Percentiles rank a stretch among this genome's conserved stretches.
Evolutionary conservation across 2,888 invertebrate genomes (phyloP).

Genomic region (Protodeltote pygarga): DNA sequence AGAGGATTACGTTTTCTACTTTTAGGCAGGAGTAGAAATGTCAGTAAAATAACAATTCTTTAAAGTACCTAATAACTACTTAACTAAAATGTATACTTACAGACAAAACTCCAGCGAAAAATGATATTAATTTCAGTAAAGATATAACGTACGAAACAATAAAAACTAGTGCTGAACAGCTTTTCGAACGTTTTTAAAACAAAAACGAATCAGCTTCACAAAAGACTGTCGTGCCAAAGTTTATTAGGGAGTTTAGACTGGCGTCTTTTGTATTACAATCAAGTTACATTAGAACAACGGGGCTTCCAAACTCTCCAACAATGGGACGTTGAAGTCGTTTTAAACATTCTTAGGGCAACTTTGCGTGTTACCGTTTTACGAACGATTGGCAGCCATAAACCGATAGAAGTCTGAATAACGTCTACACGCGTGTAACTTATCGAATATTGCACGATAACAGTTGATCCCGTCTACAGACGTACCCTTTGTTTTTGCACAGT

Average conservation of each 20-base stretch:
- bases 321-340: constrained; percentile 69
- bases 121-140: constrained; percentile 8
- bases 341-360: constrained; percentile 64
- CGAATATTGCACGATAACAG: constrained; percentile 56
- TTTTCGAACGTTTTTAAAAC: constrained; percentile 47
- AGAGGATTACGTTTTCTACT: no score
- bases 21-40: no score
- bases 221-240: constrained; percentile 75
- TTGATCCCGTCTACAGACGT: constrained; percentile 44
- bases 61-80: no score
- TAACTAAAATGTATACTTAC: no score
- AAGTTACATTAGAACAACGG: constrained; percentile 73
- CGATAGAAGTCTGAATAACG: constrained; percentile 54
- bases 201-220: constrained; percentile 70
- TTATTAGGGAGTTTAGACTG: constrained; percentile 59
- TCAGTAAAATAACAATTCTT: no score
- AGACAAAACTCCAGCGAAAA: no score
- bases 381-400: constrained; percentile 70
- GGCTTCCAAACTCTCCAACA: constrained; percentile 65
- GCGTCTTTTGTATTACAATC: constrained; percentile 75
- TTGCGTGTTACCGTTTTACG: constrained; percentile 69
- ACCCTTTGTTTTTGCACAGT: constrained; percentile 53
- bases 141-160: constrained; percentile 14
- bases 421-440: constrained; percentile 53
- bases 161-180: constrained; percentile 32